Evolutionary conservation across 2,888 invertebrate species (phyloP).

Genomic region (Chrysolina haemoptera): DNA sequence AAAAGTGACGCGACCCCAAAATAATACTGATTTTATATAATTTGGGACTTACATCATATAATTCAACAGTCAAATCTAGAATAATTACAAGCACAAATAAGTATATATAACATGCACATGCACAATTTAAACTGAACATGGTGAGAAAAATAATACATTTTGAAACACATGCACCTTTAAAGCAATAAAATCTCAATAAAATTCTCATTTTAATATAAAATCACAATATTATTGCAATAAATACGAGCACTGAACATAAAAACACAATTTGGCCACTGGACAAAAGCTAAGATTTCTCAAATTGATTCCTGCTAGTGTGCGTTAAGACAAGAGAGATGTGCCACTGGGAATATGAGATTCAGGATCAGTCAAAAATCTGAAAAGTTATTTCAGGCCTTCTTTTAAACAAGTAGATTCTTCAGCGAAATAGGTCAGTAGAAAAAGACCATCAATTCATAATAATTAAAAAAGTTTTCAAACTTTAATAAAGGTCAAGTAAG

Average conservation of each 20-base stretch:
- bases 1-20: background rate
- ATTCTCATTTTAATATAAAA: background rate
- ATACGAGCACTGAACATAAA: conserved; percentile 39
- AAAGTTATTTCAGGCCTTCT: no score
- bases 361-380: no score
- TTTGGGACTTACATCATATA: background rate
- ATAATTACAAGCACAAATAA: conserved; percentile 42
- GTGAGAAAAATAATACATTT: conserved; percentile 35
- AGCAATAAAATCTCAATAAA: conserved; percentile 40
- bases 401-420: no score
- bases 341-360: background rate
- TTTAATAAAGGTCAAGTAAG: no score
- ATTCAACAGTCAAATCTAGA: background rate
- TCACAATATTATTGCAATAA: conserved; percentile 35
- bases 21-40: conserved; percentile 2
- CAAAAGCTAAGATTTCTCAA: conserved; percentile 42
- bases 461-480: no score
- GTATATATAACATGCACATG: conserved; percentile 54
- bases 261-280: conserved; percentile 43
- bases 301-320: conserved; percentile 2
- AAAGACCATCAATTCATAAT: no score
- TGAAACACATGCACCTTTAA: conserved; percentile 45
- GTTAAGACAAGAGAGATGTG: background rate
- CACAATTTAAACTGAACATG: conserved; percentile 42
- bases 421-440: no score